Base-by-base conservation (phyloP, 1,140 invertebrate species). In the Drosophila littoralis region DNA sequence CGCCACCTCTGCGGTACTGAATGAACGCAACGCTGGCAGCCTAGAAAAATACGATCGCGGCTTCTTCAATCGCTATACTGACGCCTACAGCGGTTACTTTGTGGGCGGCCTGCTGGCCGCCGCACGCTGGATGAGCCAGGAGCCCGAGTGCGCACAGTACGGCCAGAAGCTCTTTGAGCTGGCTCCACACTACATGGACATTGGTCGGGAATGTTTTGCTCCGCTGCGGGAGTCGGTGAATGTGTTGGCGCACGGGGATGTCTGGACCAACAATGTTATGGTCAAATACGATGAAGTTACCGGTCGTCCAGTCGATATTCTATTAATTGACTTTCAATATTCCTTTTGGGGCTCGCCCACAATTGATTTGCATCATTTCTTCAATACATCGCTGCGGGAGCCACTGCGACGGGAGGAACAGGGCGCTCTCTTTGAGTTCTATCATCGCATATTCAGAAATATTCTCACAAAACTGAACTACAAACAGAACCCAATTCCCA, bases 261-360 rank as follows among this genome's bases (percentile, higher is more conserved):
- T 93, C 4, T 96, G 95, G 95, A 92, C 94, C 0, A 95, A 95
- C 72, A 96, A 96, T 78, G 94, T 95, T 81, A 88, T 96, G 77
- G 95, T 96, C 76, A 93, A 93, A 54, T 95, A 95, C 71, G 91
- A 94, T 63, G 50, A 91, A 0, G 33, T 42, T n/a, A 91, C 79
- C 13, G 73, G 76, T 3, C 92, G 94, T 66, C 93, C 94, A 0
- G 77, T 93, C 35, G 92, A 94, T 43, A 93, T 94, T 2, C 93
- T 91, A 4, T 58, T 92, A 0, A 91, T 93, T 15, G 92, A 92
- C 60, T 92, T 92, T 50, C 92, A 92, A 40, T 92, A 91, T 35
- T 79, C 83, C 0, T 90, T 81, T 42, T 93, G 91, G 91, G 90
- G 84, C 1, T 92, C 92, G 1, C 91, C 92, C 7, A 75, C 88